Evolutionary conservation across 2,888 invertebrate genomes (phyloP), one percentile per base, ranked within the genome.

Genomic region (Alcis repandata): DNA sequence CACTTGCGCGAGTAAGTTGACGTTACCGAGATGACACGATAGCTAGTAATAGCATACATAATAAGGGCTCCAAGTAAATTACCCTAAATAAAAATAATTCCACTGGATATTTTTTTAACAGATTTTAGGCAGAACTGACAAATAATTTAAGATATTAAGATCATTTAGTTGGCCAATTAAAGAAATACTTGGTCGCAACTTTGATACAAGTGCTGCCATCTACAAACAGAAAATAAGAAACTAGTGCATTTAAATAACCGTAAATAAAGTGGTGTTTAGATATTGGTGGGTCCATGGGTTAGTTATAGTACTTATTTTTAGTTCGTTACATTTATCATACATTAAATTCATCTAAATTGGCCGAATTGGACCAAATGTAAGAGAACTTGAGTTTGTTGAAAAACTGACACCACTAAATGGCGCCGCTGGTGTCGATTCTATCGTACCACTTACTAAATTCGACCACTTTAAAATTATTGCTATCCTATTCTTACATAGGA

Each of bases 251-350:
- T 36, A 49, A 59, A 60, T 59, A 27, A 22, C 3, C 13, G 51
- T 48, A 41, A 49, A 57, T 40, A 57, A 43, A 40, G 46, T 20
- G 56, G 15, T n/a, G n/a, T 27, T 51, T 40, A 63, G 36, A 41
- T 27, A 46, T 65, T 66, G 63, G 67, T 70, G 70, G 70, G 67
- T 40, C 19, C 19, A 32, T 51, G 57, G 36, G 40, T 67, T 43
- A 54, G 49, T 48, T 49, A 56, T 22, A 45, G 32, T 40, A 59
- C 36, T 51, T 36, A 51, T 51, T 57, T 49, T 62, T 57, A 15
- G 17, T 36, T 20, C n/a, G 13, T 36, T 51, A 20, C n/a, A 20
- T 17, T 49, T 32, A 17, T 32, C 4, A 20, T 36, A 20, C 11
- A 51, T 19, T n/a, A 15, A 36, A 38, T 51, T 51, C 19, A 51